Evolutionary conservation across 2,888 invertebrate species (phyloP), one percentile per base, ranked within the genome.

Genomic region (Aleiodes testaceus): DNA sequence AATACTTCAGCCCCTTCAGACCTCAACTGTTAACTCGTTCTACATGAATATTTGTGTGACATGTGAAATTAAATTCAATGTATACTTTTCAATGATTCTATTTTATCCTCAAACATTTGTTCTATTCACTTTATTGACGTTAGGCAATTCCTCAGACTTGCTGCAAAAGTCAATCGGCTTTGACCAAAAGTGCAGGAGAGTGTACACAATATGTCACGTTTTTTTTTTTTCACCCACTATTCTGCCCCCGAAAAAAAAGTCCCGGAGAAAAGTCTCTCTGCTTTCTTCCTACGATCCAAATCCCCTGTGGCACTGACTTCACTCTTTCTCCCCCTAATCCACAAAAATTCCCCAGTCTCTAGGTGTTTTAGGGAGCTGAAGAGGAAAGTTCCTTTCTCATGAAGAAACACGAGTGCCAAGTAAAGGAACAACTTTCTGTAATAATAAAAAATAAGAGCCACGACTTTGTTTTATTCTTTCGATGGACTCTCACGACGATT

Each of bases 1-100:
- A 59, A 67, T 67, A 50, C 55, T 68, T 67, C 44, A 70, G 44
- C 52, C 64, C 36, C 52, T 52, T 65, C 66, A 64, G 42, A 16
- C 36, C 42, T 20, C 12, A 16, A 11, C 18, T 14, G 30, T 55
- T 5, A 55, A 59, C 59, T 59, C 59, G 30, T 59, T 59, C 59
- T 42, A 42, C 36, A 59, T 18, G 59, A 59, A 36, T 59, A 59
- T 59, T 59, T 59, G 36, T 59, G 18, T 59, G 59, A 59, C 59
- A 59, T 36, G 59, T 59, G 59, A 59, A 59, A 59, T 59, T 59
- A 59, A 59, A 59, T 59, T 59, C 59, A 59, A 59, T 59, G 42
- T 59, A 59, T 42, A 18, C 36, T 18, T 18, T 26, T 59, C 59
- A 36, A 59, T 4, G 9, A 36, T 42, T 59, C 42, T 18, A 9